phyloP scores from a whole-genome alignment of 1,140 invertebrate species.

The Drosophila serrata region DNA sequence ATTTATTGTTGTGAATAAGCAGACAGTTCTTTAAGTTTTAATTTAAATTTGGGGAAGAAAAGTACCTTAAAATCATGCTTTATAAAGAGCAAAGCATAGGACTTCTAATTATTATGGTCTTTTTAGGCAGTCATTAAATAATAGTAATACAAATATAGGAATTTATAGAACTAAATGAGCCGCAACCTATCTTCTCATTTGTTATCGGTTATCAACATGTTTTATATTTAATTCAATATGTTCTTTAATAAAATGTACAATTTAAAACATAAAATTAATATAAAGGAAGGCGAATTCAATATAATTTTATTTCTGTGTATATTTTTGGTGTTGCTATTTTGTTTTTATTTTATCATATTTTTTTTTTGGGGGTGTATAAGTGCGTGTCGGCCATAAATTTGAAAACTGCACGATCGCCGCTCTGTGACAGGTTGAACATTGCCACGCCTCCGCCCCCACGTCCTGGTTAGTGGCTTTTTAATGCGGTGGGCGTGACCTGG shows the following conservation, averaged over 20 bases:
- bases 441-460: constrained; percentile 71
- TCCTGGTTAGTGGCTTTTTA: constrained; percentile 75
- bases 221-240: too few species aligned
- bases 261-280: background rate
- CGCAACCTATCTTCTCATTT: too few species aligned
- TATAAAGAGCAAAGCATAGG: too few species aligned
- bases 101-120: too few species aligned
- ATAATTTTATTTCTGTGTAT: background rate
- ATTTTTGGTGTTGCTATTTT: background rate
- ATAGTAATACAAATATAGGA: background rate
- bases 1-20: background rate
- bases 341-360: background rate
- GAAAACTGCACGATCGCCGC: constrained; percentile 71
- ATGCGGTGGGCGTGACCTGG: constrained; percentile 67
- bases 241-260: background rate
- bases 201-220: too few species aligned
- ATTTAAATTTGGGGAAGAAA: background rate
- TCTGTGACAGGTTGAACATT: constrained; percentile 71
- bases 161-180: too few species aligned
- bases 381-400: constrained; percentile 80
- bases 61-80: background rate
- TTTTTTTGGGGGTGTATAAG: constrained; percentile 37
- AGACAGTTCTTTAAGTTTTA: background rate
- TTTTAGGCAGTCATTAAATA: too few species aligned
- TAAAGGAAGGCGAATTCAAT: too few species aligned